Percentiles rank a stretch among this genome's conserved stretches.
These are phyloP conservation scores for Cryptus armator DNA, from an alignment of 2,888 invertebrate genomes.

Conservation along the genomic window DNA sequence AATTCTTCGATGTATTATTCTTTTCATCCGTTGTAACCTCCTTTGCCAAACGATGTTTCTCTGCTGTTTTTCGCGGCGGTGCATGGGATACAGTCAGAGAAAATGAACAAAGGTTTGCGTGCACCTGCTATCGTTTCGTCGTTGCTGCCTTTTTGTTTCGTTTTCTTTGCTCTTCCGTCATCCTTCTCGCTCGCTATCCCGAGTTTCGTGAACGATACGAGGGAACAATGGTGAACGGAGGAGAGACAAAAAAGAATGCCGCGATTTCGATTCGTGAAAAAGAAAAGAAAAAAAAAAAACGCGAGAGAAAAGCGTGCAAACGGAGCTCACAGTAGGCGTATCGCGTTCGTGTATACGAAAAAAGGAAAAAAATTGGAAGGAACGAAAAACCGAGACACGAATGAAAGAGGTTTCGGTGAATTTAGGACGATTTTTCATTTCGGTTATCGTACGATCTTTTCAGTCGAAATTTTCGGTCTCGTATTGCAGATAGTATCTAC, in stretches of 20 bases:
- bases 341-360: slow-evolving; percentile 16
- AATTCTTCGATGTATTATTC: too few species aligned
- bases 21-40: too few species aligned
- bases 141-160: not conserved
- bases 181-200: not conserved
- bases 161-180: not conserved
- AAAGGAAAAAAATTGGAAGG: slow-evolving; percentile 16
- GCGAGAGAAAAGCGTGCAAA: not conserved
- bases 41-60: slow-evolving; percentile 1
- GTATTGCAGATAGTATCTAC: not conserved
- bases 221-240: not conserved
- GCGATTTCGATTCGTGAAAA: slow-evolving; percentile 16
- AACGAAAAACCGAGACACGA: not conserved
- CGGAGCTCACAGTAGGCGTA: not conserved
- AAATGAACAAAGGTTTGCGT: not conserved
- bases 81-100: not conserved
- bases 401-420: slow-evolving; percentile 4
- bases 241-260: not conserved
- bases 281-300: slow-evolving; percentile 28
- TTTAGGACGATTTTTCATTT: slow-evolving; percentile 46
- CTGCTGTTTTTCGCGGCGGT: not conserved
- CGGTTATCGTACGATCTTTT: slow-evolving; percentile 14
- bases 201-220: not conserved
- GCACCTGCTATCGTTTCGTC: not conserved
- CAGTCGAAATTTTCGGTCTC: not conserved